Conservation (phyloP, 2,888 invertebrate genomes). For the Nomada ruficornis region DNA sequence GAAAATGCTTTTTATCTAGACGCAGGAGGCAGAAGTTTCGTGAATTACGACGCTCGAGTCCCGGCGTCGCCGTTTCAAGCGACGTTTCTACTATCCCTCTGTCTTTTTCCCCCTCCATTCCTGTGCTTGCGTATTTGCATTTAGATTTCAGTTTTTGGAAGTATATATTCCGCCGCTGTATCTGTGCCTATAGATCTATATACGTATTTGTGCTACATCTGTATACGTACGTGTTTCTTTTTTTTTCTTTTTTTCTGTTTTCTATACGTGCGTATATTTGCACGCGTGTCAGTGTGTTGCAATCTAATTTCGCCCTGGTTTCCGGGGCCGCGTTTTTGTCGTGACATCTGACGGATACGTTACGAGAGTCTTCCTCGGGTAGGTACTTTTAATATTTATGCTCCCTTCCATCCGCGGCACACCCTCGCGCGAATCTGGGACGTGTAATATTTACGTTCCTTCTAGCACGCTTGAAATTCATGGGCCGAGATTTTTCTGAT, state of each 20-base stretch:
- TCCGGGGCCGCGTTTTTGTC: conserved; percentile 51
- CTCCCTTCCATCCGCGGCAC: not conserved
- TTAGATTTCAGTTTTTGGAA: conserved; percentile 68
- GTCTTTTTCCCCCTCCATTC: not conserved
- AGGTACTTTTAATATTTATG: conserved; percentile 70
- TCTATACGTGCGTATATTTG: not conserved
- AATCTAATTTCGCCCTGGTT: conserved; percentile 66
- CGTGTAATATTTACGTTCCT: conserved; percentile 57
- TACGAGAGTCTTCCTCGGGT: conserved; percentile 32
- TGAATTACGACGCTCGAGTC: conserved; percentile 60
- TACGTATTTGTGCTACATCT: not conserved
- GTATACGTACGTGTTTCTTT: not conserved
- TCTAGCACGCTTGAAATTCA: conserved; percentile 46
- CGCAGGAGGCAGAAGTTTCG: conserved; percentile 59
- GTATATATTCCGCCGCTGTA: not conserved
- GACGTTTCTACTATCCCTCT: conserved; percentile 13
- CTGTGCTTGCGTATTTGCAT: conserved; percentile 63
- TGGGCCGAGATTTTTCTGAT: conserved; percentile 58
- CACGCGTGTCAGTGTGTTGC: not conserved
- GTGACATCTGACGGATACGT: conserved; percentile 61
- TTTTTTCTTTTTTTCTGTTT: too few relatives aligned
- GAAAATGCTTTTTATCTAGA: conserved; percentile 64
- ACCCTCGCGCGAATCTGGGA: conserved; percentile 24
- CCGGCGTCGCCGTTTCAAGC: conserved; percentile 46
- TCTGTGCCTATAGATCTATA: not conserved